Evolutionary conservation across 2,797 vertebrate species (phyloP).

Genomic region (Lagorchestes hirsutus): DNA sequence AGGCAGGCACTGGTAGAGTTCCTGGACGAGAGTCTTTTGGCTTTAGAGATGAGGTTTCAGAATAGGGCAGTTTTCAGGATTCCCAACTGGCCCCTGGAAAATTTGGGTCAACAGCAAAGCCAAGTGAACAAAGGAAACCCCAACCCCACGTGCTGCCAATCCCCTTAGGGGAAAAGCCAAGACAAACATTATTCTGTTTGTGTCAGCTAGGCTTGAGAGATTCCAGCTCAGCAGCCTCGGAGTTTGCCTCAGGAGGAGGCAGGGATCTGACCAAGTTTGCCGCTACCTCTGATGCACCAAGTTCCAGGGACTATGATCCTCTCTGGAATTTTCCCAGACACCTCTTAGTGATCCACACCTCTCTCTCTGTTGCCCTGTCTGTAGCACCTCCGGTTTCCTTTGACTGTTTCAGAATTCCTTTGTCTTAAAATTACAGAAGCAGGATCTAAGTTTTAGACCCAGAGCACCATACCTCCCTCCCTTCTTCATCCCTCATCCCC

Average conservation of each 20-base stretch:
- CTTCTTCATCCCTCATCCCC: neutral
- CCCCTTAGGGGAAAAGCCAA: conserved; percentile 42
- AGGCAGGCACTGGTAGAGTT: neutral
- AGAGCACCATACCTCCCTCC: neutral
- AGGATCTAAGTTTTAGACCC: neutral
- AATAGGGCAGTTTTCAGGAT: neutral
- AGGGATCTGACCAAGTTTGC: neutral
- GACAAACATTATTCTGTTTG: conserved; percentile 35
- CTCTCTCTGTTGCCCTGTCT: conserved; percentile 51
- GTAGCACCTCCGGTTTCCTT: conserved; percentile 3
- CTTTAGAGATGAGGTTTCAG: neutral
- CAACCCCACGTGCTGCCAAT: conserved; percentile 15
- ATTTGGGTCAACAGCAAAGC: conserved; percentile 61
- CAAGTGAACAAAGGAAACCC: conserved; percentile 62
- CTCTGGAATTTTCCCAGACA: conserved; percentile 16
- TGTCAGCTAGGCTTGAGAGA: conserved; percentile 1
- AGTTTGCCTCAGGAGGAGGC: neutral
- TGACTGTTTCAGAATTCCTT: neutral
- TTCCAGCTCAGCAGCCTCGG: neutral
- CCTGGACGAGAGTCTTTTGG: neutral
- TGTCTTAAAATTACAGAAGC: neutral
- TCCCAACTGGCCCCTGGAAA: conserved; percentile 52
- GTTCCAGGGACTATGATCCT: neutral
- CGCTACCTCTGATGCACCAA: neutral
- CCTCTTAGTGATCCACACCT: neutral